phyloP scores from a whole-genome alignment of 2,113 vertebrate genomes.

The Leucopternis melanops region DNA sequence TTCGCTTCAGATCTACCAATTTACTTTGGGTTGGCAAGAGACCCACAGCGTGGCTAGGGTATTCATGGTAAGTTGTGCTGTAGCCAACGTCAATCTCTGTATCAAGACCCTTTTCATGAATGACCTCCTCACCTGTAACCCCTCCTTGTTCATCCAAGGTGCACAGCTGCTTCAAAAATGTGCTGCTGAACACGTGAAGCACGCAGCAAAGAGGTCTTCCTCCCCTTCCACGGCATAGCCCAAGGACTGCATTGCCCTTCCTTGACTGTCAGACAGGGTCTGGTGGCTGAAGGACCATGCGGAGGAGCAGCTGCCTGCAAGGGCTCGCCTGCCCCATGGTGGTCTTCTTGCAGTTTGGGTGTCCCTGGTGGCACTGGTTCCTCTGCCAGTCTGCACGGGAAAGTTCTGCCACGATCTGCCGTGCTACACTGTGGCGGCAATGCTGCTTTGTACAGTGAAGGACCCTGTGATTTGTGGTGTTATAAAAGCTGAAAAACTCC shows the following conservation, averaged over 20 bases:
- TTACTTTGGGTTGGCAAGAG: not conserved
- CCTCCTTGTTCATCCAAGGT: not conserved
- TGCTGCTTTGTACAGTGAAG: not conserved
- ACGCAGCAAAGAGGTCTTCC: not conserved
- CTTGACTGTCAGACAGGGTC: not conserved
- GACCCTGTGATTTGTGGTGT: slow-evolving; percentile 8
- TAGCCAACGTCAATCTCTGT: not conserved
- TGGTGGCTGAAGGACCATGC: rapidly evolving
- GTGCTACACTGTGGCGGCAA: not conserved
- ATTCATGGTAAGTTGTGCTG: not conserved
- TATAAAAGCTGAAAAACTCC: slow-evolving; percentile 29
- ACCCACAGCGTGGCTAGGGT: not conserved
- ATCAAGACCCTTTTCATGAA: not conserved
- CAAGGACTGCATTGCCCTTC: not conserved
- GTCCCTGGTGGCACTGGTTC: not conserved
- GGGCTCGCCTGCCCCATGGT: not conserved
- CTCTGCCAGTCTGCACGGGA: not conserved
- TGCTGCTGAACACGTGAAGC: rapidly evolving
- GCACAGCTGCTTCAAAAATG: not conserved
- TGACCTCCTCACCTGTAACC: not conserved
- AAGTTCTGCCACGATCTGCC: not conserved
- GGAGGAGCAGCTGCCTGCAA: not conserved
- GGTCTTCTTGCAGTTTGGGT: not conserved
- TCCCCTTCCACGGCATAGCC: not conserved
- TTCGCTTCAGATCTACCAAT: not conserved